These are phyloP conservation scores for Myotis brandtii DNA, from an alignment of 2,113 vertebrate species.

Conservation along the genomic window DNA sequence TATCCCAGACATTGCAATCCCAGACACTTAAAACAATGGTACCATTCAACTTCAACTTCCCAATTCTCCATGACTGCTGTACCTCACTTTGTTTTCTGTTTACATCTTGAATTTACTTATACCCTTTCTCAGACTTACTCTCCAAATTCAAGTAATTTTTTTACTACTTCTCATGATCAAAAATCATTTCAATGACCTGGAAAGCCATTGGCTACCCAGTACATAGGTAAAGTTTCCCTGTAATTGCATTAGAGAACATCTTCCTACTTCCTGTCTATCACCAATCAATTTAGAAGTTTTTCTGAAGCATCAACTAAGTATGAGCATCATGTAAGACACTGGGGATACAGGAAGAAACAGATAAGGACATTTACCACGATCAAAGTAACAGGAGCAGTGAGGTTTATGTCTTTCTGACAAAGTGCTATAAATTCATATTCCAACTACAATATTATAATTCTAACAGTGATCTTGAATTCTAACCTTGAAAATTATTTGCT, in stretches of 20 bases:
- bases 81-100: neutral
- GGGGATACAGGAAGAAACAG: neutral
- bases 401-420: neutral
- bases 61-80: neutral
- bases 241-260: neutral
- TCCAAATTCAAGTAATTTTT: neutral
- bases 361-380: neutral
- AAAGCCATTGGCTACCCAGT: neutral
- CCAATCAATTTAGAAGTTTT: neutral
- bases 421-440: neutral
- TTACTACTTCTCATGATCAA: neutral
- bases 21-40: neutral
- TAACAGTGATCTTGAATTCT: slow-evolving; percentile 24
- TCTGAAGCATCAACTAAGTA: neutral
- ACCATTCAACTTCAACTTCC: neutral
- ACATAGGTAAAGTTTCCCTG: neutral
- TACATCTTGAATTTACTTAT: neutral
- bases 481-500: neutral
- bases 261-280: neutral
- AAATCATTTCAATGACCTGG: neutral
- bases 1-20: neutral
- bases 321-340: neutral
- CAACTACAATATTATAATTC: neutral
- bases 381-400: neutral
- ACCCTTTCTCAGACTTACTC: neutral